Conservation (phyloP, 64 coral and sea anemone species). For the Pocillopora damicornis region DNA sequence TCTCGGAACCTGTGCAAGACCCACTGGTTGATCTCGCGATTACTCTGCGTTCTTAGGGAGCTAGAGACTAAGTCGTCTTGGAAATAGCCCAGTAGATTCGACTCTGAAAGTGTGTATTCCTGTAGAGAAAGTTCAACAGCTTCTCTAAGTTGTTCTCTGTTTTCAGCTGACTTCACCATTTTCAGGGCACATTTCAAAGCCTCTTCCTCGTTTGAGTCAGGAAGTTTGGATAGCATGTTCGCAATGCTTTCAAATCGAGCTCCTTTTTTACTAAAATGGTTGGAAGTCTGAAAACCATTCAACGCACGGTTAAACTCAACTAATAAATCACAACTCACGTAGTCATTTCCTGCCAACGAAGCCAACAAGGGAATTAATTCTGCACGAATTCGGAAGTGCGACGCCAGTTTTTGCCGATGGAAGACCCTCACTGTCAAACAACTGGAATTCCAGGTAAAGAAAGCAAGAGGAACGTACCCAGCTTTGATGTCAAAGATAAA, state of each 20-base stretch:
- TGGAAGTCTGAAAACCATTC: not conserved
- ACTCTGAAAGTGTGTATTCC: conserved; percentile 51
- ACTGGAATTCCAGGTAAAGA: conserved; percentile 35
- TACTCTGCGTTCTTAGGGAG: conserved; percentile 19
- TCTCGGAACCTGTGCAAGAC: conserved; percentile 42
- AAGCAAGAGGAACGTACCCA: conserved; percentile 70
- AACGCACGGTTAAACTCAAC: conserved; percentile 56
- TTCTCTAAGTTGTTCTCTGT: conserved; percentile 18
- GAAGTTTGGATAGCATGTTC: conserved; percentile 33
- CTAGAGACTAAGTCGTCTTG: conserved; percentile 26
- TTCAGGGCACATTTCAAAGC: conserved; percentile 41
- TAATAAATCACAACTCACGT: conserved; percentile 30
- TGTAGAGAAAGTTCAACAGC: conserved; percentile 45
- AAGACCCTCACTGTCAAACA: conserved; percentile 45
- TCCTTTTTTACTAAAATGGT: conserved; percentile 15
- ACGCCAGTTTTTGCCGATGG: conserved; percentile 45
- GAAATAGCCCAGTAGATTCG: conserved; percentile 37
- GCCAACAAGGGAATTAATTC: conserved; percentile 66
- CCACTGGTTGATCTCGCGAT: conserved; percentile 26
- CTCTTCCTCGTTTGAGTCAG: conserved; percentile 19
- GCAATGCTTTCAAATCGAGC: conserved; percentile 34
- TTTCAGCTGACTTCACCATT: not conserved
- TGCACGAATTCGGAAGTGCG: conserved; percentile 58
- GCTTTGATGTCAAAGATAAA: conserved; percentile 78
- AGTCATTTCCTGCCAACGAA: conserved; percentile 82